Evolutionary conservation across 2,888 invertebrate genomes (phyloP).

Genomic region (Rhagophthalmus giganteus): DNA sequence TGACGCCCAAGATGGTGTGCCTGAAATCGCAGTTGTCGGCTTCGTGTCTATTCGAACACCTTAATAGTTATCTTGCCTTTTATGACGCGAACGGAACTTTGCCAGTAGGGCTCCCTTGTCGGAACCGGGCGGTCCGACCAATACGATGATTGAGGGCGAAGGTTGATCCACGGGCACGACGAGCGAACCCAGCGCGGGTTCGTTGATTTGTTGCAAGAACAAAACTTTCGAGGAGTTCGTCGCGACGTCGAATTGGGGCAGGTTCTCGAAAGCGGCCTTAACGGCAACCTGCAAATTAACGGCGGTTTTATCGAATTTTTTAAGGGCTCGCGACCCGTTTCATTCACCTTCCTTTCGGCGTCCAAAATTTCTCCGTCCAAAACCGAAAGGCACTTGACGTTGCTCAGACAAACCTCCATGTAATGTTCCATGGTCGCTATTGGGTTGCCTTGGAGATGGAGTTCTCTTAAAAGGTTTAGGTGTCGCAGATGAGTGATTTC

Average conservation of each 20-base stretch:
- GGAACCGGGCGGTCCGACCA: slow-evolving; percentile 54
- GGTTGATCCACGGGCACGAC: slow-evolving; percentile 49
- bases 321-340: background rate
- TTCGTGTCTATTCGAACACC: background rate
- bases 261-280: slow-evolving; percentile 42
- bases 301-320: background rate
- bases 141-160: slow-evolving; percentile 50
- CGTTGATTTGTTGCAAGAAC: slow-evolving; percentile 48
- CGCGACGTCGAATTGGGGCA: slow-evolving; percentile 42
- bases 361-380: slow-evolving; percentile 50
- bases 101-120: slow-evolving; percentile 46
- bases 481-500: slow-evolving; percentile 50
- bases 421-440: slow-evolving; percentile 45
- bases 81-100: slow-evolving; percentile 39
- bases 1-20: slow-evolving; percentile 44
- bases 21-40: slow-evolving; percentile 32
- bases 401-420: slow-evolving; percentile 47
- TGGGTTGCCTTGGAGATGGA: slow-evolving; percentile 49
- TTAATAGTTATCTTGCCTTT: slow-evolving; percentile 24
- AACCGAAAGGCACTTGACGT: slow-evolving; percentile 45
- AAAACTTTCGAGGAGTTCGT: slow-evolving; percentile 45
- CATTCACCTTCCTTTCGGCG: slow-evolving; percentile 44
- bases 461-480: slow-evolving; percentile 44
- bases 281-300: slow-evolving; percentile 44
- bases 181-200: slow-evolving; percentile 46